phyloP scores from a whole-genome alignment of 2,888 invertebrate species.

The Meteorus colon region DNA sequence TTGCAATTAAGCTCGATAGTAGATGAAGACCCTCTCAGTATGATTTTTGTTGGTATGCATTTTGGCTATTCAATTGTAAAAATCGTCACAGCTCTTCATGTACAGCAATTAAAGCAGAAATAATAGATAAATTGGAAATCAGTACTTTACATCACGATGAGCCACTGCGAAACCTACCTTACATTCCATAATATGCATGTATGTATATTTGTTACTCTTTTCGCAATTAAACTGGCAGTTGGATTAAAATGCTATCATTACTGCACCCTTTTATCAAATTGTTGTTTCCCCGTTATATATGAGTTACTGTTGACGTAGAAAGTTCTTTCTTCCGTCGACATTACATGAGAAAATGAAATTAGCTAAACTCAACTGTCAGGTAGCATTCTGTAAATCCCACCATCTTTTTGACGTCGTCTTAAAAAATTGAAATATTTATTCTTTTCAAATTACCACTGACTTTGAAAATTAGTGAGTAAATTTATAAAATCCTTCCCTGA shows the following conservation, averaged over 20 bases:
- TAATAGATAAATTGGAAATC: neutral
- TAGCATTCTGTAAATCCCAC: neutral
- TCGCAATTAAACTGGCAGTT: neutral
- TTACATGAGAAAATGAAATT: constrained; percentile 29
- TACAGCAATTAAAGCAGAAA: neutral
- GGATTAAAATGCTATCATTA: neutral
- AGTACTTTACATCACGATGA: neutral
- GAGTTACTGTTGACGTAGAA: constrained; percentile 26
- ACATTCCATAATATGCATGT: neutral
- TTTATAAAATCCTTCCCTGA: constrained; percentile 41
- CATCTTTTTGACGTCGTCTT: neutral
- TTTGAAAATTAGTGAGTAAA: neutral
- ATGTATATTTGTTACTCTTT: neutral
- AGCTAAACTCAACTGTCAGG: constrained; percentile 31
- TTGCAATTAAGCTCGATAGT: neutral
- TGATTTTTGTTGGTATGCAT: neutral
- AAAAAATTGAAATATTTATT: neutral
- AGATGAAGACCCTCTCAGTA: neutral
- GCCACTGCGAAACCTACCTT: neutral
- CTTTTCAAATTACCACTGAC: neutral
- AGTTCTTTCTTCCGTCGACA: constrained; percentile 8
- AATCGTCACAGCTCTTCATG: constrained; percentile 4
- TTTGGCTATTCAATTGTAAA: neutral
- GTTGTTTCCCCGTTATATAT: constrained; percentile 13
- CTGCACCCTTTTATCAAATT: neutral